Conservation (phyloP, 2,888 invertebrate genomes). For the Cephus spinipes region DNA sequence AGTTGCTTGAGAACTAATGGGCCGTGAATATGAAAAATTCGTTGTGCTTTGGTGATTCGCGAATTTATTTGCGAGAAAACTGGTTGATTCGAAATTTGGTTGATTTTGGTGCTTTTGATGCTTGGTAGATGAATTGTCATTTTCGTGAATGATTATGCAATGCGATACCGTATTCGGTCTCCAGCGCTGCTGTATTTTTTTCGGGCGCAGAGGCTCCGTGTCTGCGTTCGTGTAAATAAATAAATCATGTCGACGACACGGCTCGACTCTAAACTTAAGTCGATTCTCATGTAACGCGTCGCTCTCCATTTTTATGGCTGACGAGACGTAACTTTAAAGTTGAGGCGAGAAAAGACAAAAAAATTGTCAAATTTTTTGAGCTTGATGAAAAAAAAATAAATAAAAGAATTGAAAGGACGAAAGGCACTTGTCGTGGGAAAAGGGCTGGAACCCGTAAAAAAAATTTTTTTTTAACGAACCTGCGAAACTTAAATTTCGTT, state of each 20-base stretch:
- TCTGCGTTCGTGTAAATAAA: not conserved
- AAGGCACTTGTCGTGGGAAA: not conserved
- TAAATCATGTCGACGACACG: not conserved
- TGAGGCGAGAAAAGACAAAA: not conserved
- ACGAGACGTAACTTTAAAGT: not conserved
- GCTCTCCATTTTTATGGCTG: not conserved
- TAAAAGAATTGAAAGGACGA: not conserved
- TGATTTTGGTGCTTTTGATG: too few species aligned
- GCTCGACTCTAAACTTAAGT: not conserved
- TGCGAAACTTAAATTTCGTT: not conserved
- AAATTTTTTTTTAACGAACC: not conserved
- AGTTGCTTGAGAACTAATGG: too few species aligned
- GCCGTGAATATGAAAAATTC: too few species aligned
- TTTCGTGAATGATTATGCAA: too few species aligned
- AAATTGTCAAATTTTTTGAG: not conserved
- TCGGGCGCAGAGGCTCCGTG: too few species aligned
- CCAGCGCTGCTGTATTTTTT: too few species aligned
- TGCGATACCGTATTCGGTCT: too few species aligned
- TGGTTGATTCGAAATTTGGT: too few species aligned
- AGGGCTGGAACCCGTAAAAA: not conserved
- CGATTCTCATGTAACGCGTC: not conserved
- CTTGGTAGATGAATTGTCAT: too few species aligned
- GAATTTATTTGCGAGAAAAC: too few species aligned
- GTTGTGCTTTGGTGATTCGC: too few species aligned
- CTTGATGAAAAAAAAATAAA: not conserved